Evolutionary conservation across 1,140 invertebrate genomes (phyloP), one percentile per base, ranked within the genome.

Genomic region (Dendrolimus kikuchii): DNA sequence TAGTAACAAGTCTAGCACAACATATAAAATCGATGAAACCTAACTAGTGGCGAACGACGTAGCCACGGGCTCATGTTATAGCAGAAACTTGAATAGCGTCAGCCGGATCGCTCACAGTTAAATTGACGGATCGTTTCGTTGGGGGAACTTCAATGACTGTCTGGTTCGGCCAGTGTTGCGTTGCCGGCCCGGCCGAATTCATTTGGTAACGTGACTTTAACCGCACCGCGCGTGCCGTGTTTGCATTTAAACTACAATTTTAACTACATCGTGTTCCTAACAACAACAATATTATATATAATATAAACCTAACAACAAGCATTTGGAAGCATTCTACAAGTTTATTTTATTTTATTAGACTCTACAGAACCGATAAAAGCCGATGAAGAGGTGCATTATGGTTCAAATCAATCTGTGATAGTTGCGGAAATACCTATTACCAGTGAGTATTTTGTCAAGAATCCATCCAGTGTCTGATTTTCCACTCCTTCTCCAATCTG

Each of bases 301-400:
- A 5, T 40, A 38, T 41, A 51, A 40, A 60, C 45, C 8, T 38
- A 56, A 58, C 40, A 63, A 57, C 56, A 62, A 63, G 38, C 44
- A 44, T 55, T 40, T 48, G 50, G 56, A 53, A 53, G 53, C 8
- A 49, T 53, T 55, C 66, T 57, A 64, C 67, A 73, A 86, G 71
- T 64, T 66, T 75, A 54, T 77, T 79, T 79, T 77, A 68, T 55
- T 56, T 78, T 23, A 71, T 74, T 74, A 81, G 77, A 72, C 75
- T 78, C 81, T 78, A 83, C 83, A 86, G 83, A 86, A 81, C 51
- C 75, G 63, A 66, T 79, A 71, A 74, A 75, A 66, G 71, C 78
- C 59, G 83, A 79, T 71, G 77, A 71, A 74, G 81, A 76, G 71
- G 74, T 83, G 77, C 74, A 77, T 73, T 74, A 68, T 76, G 73